phyloP scores from a whole-genome alignment of 2,797 vertebrate genomes.

The Acanthurus lineatus region DNA sequence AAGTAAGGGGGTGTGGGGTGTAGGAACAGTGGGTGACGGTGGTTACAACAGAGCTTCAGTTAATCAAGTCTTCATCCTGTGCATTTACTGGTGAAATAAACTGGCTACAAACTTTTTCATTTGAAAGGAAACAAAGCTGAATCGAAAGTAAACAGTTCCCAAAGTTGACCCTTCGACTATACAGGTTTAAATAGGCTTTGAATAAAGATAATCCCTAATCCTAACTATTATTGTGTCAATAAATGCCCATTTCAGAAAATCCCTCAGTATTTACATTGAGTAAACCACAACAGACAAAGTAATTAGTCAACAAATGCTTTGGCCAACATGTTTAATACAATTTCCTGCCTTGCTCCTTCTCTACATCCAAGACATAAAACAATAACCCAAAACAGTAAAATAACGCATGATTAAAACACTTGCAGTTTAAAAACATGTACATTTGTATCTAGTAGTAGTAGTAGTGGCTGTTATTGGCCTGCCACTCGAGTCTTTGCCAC shows the following conservation, averaged over 20 bases:
- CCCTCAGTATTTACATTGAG: neutral
- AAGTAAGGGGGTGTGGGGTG: neutral
- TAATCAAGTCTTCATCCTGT: neutral
- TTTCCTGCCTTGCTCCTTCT: constrained; percentile 50
- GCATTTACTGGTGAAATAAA: neutral
- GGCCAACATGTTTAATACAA: constrained; percentile 71
- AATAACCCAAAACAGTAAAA: constrained; percentile 56
- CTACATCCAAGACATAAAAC: constrained; percentile 62
- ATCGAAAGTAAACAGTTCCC: too few species aligned
- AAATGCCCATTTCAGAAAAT: neutral
- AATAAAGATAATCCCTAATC: too few species aligned
- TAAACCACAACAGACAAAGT: constrained; percentile 24
- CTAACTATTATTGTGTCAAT: too few species aligned
- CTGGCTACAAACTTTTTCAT: too few species aligned
- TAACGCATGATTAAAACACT: constrained; percentile 62
- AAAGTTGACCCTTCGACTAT: too few species aligned
- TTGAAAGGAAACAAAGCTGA: neutral
- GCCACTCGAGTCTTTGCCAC: constrained; percentile 25
- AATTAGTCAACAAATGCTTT: constrained; percentile 45
- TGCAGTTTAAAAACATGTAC: constrained; percentile 65
- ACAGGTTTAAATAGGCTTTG: too few species aligned
- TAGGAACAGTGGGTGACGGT: neutral
- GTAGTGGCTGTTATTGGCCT: constrained; percentile 49
- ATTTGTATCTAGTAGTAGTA: constrained; percentile 49
- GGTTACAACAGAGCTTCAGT: neutral